Evolutionary conservation across 2,113 vertebrate species (phyloP), one percentile per base, ranked within the genome.

Genomic region (Ctenomys sociabilis): DNA sequence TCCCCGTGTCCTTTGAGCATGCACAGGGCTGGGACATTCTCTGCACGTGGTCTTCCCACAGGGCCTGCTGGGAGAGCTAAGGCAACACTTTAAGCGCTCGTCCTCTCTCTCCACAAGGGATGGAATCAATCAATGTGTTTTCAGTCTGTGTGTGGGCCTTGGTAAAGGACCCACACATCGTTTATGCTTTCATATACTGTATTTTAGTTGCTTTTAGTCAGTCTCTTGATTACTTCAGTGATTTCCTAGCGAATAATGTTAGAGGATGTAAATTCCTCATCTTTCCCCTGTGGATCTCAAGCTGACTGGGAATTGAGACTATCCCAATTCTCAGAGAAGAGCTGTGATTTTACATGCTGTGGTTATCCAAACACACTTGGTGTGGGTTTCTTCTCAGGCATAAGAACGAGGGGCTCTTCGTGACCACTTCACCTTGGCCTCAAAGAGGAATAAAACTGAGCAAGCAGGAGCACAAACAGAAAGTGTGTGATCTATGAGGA

Each of bases 161-260:
- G 17, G 22, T 49, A 21, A 64, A 85, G 12, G 43, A 4, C 17
- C n/a, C 14, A 37, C 5, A 10, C 13, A 26, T 72, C 40, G 4
- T 17, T 61, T 82, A 14, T 57, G 26, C 54, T 88, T 97, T 89
- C 43, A 78, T 78, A 49, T 30, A 49, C 70, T 59, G 13, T 59
- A 89, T 92, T 95, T 98, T 91, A 59, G 83, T 61, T 12, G 59
- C 54, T 54, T 95, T 70, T 17, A 92, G 21, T 88, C 68, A 94
- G 28, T 83, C 63, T 72, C 63, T 90, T 63, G 84, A 93, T 88
- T 84, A 83, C 37, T 64, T 80, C 49, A 49, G 61, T 84, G 85
- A 70, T 49, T 84, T 94, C 43, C 28, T 90, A 86, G 78, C 59
- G 17, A 87, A 81, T 35, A 86, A 89, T 54, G 90, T 94, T 40